Evolutionary conservation across 2,113 vertebrate genomes (phyloP).

Genomic region (Pomatostomus ruficeps): DNA sequence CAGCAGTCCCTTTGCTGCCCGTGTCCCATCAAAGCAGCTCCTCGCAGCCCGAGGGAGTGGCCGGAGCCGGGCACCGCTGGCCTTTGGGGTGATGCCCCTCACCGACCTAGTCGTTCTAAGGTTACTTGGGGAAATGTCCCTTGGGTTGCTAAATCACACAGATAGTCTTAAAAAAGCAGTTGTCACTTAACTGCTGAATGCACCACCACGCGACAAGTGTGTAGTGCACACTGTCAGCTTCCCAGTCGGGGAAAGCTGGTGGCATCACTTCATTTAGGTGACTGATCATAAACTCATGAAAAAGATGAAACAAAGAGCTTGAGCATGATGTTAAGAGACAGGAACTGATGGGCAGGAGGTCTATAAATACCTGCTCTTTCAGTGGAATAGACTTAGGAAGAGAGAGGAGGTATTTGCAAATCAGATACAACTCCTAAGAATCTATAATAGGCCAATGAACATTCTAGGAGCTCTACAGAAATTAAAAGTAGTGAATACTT

Average conservation of each 20-base stretch:
- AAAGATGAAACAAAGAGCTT: background rate
- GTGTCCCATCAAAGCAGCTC: background rate
- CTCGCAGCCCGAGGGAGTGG: background rate
- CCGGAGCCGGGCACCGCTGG: background rate
- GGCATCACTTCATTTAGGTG: accelerated
- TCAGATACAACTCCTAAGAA: accelerated
- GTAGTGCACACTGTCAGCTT: no score
- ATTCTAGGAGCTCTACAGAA: background rate
- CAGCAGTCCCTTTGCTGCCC: background rate
- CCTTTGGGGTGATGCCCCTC: background rate
- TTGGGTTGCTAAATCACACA: background rate
- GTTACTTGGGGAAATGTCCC: background rate
- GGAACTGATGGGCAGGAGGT: background rate
- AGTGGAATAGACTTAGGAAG: background rate
- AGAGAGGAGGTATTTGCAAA: background rate
- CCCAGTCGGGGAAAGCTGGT: no score
- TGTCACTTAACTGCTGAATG: background rate
- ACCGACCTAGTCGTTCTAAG: accelerated
- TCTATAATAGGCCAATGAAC: background rate
- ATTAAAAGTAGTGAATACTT: background rate
- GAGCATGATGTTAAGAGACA: accelerated
- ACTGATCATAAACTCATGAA: background rate
- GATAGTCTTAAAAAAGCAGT: accelerated
- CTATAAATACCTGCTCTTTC: background rate
- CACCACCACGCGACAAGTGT: background rate